phyloP scores from a whole-genome alignment of 2,797 vertebrate species.

The Lagorchestes hirsutus region DNA sequence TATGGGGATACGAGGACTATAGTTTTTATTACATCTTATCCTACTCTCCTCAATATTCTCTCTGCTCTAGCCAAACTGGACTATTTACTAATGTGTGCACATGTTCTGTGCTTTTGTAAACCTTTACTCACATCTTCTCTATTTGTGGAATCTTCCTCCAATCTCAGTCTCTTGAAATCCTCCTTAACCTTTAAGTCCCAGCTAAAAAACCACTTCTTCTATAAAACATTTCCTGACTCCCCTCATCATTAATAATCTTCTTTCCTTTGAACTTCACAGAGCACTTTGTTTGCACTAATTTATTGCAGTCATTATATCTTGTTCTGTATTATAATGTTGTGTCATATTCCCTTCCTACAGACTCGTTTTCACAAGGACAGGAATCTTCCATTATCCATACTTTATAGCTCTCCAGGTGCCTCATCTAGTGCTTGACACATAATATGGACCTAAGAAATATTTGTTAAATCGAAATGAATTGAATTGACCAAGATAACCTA shows the following conservation, averaged over 20 bases:
- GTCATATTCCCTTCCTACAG: not conserved
- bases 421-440: not conserved
- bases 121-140: not conserved
- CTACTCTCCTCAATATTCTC: not conserved
- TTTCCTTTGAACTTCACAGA: not conserved
- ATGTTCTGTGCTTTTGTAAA: not conserved
- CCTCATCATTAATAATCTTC: not conserved
- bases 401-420: not conserved
- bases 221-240: not conserved
- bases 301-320: not conserved
- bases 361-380: not conserved
- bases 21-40: not conserved
- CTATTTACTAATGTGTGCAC: not conserved
- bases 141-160: not conserved
- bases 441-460: not conserved
- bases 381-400: not conserved
- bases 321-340: not conserved
- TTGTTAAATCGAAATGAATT: conserved; percentile 2
- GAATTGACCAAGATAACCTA: not conserved
- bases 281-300: not conserved
- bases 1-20: not conserved
- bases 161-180: not conserved
- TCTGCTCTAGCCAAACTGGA: not conserved
- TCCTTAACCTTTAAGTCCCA: not conserved
- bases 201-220: not conserved